Evolutionary conservation across 2,113 vertebrate species (phyloP), one percentile per base, ranked within the genome.

Genomic region (Menidia beryllina): DNA sequence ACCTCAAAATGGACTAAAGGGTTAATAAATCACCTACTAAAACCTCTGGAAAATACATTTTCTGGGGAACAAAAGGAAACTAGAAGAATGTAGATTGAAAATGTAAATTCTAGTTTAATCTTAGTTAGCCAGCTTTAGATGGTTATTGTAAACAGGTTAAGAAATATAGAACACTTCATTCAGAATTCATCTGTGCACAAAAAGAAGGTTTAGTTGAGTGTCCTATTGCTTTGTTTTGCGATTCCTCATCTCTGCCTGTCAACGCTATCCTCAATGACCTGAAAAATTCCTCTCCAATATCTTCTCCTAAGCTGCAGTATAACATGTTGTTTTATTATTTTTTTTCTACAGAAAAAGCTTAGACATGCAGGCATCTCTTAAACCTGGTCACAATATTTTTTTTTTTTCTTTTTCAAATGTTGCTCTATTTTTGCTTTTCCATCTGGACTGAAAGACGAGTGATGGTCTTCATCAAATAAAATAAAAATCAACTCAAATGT

Each of bases 71-170:
- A 72, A 82, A 70, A 21, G 38, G 17, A 12, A n/a, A 36, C 65
- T 45, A 17, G 43, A 43, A 51, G 56, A 25, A 52, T 13, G 26
- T 43, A 39, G 21, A 53, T 36, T 57, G 72, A 77, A 72, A 77
- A 86, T 79, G 81, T 51, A 20, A 48, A 34, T 17, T 58, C 15
- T n/a, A 8, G 49, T 84, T 59, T 82, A 74, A 87, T 77, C n/a
- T n/a, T n/a, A n/a, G n/a, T n/a, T n/a, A n/a, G n/a, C n/a, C n/a
- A n/a, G n/a, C n/a, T n/a, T n/a, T n/a, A n/a, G n/a, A n/a, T n/a
- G n/a, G n/a, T n/a, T n/a, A n/a, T n/a, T n/a, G n/a, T n/a, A n/a
- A n/a, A n/a, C n/a, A n/a, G n/a, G n/a, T n/a, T n/a, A n/a, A n/a
- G n/a, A n/a, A n/a, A n/a, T n/a, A n/a, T n/a, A n/a, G n/a, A n/a